Conservation (phyloP, 1,140 invertebrate species). For the Ephestia elutella region DNA sequence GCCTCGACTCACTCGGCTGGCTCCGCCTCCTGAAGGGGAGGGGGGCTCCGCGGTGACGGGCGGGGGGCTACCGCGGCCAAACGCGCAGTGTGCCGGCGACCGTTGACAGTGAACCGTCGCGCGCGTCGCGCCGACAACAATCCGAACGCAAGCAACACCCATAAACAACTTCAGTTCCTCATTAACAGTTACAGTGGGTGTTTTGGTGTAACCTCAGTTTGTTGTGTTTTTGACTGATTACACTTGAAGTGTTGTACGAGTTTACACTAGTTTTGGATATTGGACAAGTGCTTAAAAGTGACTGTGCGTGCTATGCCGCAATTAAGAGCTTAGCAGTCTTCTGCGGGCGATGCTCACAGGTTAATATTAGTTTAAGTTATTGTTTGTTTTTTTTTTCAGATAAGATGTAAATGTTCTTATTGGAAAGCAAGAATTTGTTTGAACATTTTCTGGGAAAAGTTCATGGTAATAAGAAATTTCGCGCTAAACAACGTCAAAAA, state of each 20-base stretch:
- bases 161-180: conserved; percentile 57
- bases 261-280: conserved; percentile 44
- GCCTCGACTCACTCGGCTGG: conserved; percentile 50
- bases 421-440: conserved; percentile 12
- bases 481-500: too few species aligned
- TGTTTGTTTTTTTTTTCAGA: conserved; percentile 21
- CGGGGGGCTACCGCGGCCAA: conserved; percentile 45
- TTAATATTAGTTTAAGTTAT: conserved; percentile 55
- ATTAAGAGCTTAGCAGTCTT: conserved; percentile 60
- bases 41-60: conserved; percentile 31
- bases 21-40: conserved; percentile 47
- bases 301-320: conserved; percentile 67
- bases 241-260: conserved; percentile 46
- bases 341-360: conserved; percentile 70
- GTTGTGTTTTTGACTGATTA: conserved; percentile 62
- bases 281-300: conserved; percentile 63
- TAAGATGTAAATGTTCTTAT: conserved; percentile 15
- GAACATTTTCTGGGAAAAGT: too few species aligned
- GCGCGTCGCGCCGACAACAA: conserved; percentile 39
- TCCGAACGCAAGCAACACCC: conserved; percentile 49
- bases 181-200: conserved; percentile 56
- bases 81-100: conserved; percentile 68
- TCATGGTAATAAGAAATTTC: too few species aligned
- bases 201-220: conserved; percentile 56
- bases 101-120: conserved; percentile 58